phyloP scores from a whole-genome alignment of 2,797 vertebrate species.

The Halcyon smyrnensis region DNA sequence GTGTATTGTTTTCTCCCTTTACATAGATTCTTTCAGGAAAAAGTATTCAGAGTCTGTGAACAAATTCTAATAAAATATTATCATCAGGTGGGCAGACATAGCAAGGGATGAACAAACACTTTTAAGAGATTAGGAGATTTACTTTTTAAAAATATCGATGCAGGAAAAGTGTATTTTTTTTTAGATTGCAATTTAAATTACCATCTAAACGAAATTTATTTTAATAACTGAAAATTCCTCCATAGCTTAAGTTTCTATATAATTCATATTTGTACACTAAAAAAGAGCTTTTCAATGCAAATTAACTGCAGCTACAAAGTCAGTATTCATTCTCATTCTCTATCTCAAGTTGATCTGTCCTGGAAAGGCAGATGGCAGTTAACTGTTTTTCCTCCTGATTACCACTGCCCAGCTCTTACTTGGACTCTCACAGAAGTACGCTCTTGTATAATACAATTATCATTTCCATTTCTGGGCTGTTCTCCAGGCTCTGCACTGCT shows the following conservation, averaged over 20 bases:
- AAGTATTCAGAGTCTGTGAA: conserved; percentile 49
- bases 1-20: conserved; percentile 69
- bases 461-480: not conserved
- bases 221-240: not conserved
- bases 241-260: not conserved
- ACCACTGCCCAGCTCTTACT: not conserved
- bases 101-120: not conserved
- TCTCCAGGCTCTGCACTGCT: not conserved
- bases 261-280: not conserved
- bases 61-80: conserved; percentile 36
- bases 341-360: not conserved
- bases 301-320: not conserved
- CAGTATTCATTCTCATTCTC: not conserved
- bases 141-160: not conserved
- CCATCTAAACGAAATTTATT: not conserved
- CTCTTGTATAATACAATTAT: not conserved
- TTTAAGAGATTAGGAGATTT: not conserved
- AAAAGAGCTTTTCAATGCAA: not conserved
- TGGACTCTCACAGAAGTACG: not conserved
- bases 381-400: not conserved
- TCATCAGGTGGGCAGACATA: conserved; percentile 9
- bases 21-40: conserved; percentile 59
- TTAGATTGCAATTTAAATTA: not conserved
- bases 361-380: not conserved
- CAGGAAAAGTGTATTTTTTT: not conserved